Evolutionary conservation across 2,113 vertebrate genomes (phyloP).

Genomic region (Megaceryle maxima): DNA sequence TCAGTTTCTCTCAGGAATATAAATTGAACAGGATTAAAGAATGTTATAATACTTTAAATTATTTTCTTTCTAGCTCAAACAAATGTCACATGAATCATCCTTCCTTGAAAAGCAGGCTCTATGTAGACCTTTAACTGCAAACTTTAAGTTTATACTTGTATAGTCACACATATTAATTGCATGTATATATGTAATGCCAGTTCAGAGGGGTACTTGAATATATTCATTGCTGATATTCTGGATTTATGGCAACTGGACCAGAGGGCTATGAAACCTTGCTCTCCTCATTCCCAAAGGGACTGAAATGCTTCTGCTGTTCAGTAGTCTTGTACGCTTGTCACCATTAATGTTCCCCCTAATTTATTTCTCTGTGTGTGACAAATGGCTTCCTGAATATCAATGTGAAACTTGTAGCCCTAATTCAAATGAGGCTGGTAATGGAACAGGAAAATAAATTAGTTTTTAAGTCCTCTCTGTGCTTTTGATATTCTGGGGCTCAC

Average conservation of each 20-base stretch:
- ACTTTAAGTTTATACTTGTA: not conserved
- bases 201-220: not conserved
- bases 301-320: not conserved
- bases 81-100: not conserved
- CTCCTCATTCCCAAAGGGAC: not conserved
- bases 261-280: not conserved
- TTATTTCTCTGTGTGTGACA: conserved; percentile 11
- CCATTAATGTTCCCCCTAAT: not conserved
- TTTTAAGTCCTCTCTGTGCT: not conserved
- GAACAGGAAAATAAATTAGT: not conserved
- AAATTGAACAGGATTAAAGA: not conserved
- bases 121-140: not conserved
- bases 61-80: not conserved
- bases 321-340: not conserved
- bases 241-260: not conserved
- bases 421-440: not conserved
- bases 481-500: not conserved
- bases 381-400: not conserved
- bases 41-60: not conserved
- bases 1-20: not conserved
- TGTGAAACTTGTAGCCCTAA: not conserved
- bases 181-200: not conserved
- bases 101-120: not conserved
- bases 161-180: not conserved
- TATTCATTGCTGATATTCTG: not conserved